Base-by-base conservation (phyloP, 2,797 vertebrate genomes). In the Eulemur coronatus region DNA sequence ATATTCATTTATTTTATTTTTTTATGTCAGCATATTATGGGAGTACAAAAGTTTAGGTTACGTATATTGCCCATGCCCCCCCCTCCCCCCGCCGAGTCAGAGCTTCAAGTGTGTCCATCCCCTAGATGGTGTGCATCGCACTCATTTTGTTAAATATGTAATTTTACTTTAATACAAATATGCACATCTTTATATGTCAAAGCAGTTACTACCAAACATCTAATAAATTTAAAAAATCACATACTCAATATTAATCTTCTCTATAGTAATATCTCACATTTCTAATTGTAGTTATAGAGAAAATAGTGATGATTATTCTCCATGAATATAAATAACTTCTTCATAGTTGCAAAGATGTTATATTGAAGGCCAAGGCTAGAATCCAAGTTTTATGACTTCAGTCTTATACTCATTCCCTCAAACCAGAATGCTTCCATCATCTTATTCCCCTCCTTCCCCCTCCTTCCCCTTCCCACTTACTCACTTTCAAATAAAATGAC, bases 101-200 rank as follows among this genome's bases (percentile, higher is more conserved):
- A 46, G 43, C 43, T 46, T 46, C 43, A 46, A 46, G 43, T 10
- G 10, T 46, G 10, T 46, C 10, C 43, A 46, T 46, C 43, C 43
- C 43, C 43, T 46, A 46, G 43, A 46, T 2, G 43, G 43, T 46
- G 10, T 10, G 43, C 43, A 46, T 46, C 43, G 2, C 10, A 46
- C 43, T 46, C 10, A 46, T 46, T 46, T 46, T 89, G 20, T 78
- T 70, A 93, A 94, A 78, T 63, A 55, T 82, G 28, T 75, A 55
- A 43, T 76, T 91, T 91, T 81, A 84, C 17, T 85, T 94, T 89
- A 86, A 72, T 95, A 8, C 61, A 80, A 69, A 70, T 81, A 80
- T 50, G 11, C 5, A 69, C 2, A 12, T 89, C 38, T 86, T 72
- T 91, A 73, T 81, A 84, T 75, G 46, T 61, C n/a, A 95, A 86